These are phyloP conservation scores for Magallana angulata DNA, from an alignment of 1,140 invertebrate genomes.

Conservation along the genomic window DNA sequence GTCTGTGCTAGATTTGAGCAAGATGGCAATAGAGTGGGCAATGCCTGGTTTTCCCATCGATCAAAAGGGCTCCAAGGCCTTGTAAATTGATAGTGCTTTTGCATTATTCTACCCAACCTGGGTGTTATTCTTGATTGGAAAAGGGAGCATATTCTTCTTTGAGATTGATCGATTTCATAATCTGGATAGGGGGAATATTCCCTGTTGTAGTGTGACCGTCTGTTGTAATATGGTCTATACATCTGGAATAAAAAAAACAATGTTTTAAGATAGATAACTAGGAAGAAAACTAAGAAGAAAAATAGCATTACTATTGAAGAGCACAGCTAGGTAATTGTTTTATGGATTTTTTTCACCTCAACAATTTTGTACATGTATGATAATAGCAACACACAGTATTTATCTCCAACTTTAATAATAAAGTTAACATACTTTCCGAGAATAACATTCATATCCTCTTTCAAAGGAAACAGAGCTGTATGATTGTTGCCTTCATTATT, in stretches of 20 bases:
- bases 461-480: no score
- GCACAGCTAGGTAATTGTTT: no score
- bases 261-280: no score
- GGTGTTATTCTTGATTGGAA: background rate
- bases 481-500: no score
- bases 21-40: background rate
- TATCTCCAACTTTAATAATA: no score
- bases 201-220: background rate
- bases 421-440: no score
- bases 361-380: no score
- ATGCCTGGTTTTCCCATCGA: slow-evolving; percentile 7
- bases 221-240: slow-evolving; percentile 29
- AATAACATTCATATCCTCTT: no score
- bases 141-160: background rate
- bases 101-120: background rate
- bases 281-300: no score
- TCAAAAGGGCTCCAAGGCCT: slow-evolving; percentile 2
- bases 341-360: no score
- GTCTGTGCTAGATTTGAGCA: background rate
- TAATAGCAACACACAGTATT: no score
- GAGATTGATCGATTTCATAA: background rate
- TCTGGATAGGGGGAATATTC: background rate
- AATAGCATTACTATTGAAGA: no score
- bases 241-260: background rate
- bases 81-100: background rate